Base-by-base conservation (phyloP, 2,888 invertebrate species). In the Ceriagrion tenellum region DNA sequence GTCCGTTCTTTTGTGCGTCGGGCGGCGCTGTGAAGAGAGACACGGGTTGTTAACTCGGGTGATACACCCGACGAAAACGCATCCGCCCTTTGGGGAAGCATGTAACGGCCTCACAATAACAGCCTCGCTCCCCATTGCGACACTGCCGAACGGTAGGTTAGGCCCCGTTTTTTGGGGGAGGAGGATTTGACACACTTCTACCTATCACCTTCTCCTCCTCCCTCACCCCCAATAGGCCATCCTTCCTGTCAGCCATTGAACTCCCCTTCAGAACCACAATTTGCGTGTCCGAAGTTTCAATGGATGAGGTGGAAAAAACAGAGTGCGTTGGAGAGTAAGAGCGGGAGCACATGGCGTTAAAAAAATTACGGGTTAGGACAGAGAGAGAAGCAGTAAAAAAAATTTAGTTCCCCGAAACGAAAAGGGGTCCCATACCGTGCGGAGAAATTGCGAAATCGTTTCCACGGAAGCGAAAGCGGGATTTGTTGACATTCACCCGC, bases 21-120 rank as follows among this genome's bases (percentile, higher is more conserved):
- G 81, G 10, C 6, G 35, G n/a, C 6, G 69, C n/a, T 8, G n/a
- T 30, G 81, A 35, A 47, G 81, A 81, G 81, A 16, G 81, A 35
- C 81, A 81, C 35, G 81, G 81, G 16, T 35, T 81, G 81, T 81
- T 81, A 35, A 81, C 81, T 35, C 81, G 81, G 16, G 81, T 81
- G 81, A 81, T 81, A 81, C 81, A 35, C 81, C 81, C 81, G 13
- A 47, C 59, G 1, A 16, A 18, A 81, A 81, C 81, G 35, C 35
- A 81, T 81, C 81, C 81, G 81, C 81, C 35, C 30, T 13, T 59
- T 59, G 16, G 69, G 69, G 81, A 81, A 10, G 81, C 81, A 81
- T 81, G 81, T 35, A 35, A 13, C 35, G 81, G 16, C 30, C 35
- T 8, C 81, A 81, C 35, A 81, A 69, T 35, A 35, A 35, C 35